Conservation (phyloP, 2,797 vertebrate species). For the Cossypha dichroa region DNA sequence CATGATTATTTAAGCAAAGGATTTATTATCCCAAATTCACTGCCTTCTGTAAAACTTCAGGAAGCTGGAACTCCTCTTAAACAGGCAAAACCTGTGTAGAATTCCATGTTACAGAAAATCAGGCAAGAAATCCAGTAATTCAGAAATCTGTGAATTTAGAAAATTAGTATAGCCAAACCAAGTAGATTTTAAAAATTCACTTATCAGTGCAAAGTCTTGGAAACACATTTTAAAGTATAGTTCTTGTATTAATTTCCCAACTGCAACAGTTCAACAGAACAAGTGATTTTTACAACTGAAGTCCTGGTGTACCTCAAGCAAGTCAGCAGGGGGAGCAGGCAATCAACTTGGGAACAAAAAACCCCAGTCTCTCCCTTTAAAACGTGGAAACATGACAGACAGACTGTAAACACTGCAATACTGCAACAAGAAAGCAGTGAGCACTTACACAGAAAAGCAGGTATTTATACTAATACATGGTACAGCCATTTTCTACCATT, state of each 20-base stretch:
- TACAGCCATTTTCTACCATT: not conserved
- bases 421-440: not conserved
- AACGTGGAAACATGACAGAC: not conserved
- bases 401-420: not conserved
- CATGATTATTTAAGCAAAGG: not conserved
- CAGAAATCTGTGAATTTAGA: not conserved
- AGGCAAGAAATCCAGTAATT: not conserved
- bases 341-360: not conserved
- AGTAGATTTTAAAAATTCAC: not conserved
- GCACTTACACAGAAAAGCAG: not conserved
- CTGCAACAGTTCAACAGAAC: not conserved
- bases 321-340: slow-evolving; percentile 59
- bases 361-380: not conserved
- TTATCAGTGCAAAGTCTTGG: not conserved
- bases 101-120: not conserved
- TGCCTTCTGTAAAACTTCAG: not conserved
- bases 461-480: not conserved
- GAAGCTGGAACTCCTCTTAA: not conserved
- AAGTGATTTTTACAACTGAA: not conserved
- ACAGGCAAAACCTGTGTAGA: not conserved
- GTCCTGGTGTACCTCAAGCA: not conserved
- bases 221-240: not conserved
- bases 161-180: not conserved
- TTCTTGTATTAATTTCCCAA: not conserved
- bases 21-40: not conserved